Percentiles rank a stretch among this genome's conserved stretches.
Conservation (phyloP, 1,140 invertebrate species). For the Rhysida immarginata region DNA sequence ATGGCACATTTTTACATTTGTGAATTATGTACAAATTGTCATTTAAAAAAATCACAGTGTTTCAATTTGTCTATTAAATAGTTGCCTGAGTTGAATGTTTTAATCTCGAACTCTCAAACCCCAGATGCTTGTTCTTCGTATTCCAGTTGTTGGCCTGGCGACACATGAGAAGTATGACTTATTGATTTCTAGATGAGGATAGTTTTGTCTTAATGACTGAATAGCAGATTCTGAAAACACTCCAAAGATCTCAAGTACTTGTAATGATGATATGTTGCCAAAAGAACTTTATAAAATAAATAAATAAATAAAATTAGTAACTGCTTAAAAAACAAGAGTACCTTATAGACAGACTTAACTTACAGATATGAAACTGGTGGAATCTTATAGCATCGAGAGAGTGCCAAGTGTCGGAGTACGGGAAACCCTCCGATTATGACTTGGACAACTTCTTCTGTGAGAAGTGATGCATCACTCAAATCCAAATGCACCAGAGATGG, state of each 20-base stretch:
- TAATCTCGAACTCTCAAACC: slow-evolving; percentile 63
- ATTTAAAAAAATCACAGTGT: too few relatives aligned
- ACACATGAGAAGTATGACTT: slow-evolving; percentile 58
- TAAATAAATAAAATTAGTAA: too few relatives aligned
- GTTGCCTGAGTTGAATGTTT: too few relatives aligned
- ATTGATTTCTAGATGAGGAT: slow-evolving; percentile 43
- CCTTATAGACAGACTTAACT: too few relatives aligned
- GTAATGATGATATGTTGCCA: slow-evolving; percentile 37
- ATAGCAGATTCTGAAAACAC: slow-evolving; percentile 44
- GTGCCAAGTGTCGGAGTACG: slow-evolving; percentile 59
- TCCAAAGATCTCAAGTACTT: slow-evolving; percentile 59
- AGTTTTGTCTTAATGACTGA: slow-evolving; percentile 37
- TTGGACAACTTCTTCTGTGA: slow-evolving; percentile 43
- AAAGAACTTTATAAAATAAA: too few relatives aligned
- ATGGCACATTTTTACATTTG: too few relatives aligned
- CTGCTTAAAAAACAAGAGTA: too few relatives aligned
- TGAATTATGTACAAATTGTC: too few relatives aligned
- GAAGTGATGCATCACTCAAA: slow-evolving; percentile 61
- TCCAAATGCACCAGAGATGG: slow-evolving; percentile 62
- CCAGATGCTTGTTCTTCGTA: slow-evolving; percentile 73
- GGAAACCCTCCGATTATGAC: slow-evolving; percentile 42
- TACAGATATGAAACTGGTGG: slow-evolving; percentile 42
- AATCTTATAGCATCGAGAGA: slow-evolving; percentile 70
- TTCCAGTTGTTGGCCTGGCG: slow-evolving; percentile 71
- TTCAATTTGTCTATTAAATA: too few relatives aligned